Percentiles rank a stretch among this genome's conserved stretches.
phyloP scores from a whole-genome alignment of 2,888 invertebrate species.

The Merodon equestris region DNA sequence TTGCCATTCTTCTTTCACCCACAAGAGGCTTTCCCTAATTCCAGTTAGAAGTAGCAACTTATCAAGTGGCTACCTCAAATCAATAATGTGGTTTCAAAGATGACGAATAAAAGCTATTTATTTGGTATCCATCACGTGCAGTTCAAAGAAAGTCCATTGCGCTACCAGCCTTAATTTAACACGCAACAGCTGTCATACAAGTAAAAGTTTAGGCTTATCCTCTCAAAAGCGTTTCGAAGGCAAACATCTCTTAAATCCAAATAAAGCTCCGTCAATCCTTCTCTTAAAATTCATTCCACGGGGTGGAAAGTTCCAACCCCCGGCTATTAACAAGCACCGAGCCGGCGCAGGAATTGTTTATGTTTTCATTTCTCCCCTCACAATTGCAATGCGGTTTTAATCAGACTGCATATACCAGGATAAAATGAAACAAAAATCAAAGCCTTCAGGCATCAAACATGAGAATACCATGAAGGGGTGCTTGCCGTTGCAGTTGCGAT shows the following conservation, averaged over 20 bases:
- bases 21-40: no score
- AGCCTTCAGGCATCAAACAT: slow-evolving; percentile 11
- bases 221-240: not conserved
- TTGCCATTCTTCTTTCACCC: no score
- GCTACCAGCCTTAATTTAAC: slow-evolving; percentile 17
- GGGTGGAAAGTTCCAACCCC: no score
- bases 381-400: slow-evolving; percentile 3
- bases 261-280: not conserved
- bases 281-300: slow-evolving; percentile 12
- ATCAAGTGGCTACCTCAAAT: no score
- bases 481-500: slow-evolving; percentile 34
- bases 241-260: not conserved
- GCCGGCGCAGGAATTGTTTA: slow-evolving; percentile 43
- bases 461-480: slow-evolving; percentile 11
- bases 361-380: slow-evolving; percentile 16
- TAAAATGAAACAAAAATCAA: not conserved
- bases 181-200: slow-evolving; percentile 1
- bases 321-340: not conserved
- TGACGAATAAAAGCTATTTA: no score
- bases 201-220: not conserved
- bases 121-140: not conserved
- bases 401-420: not conserved
- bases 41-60: no score
- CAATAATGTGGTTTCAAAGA: no score
- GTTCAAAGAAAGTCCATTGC: slow-evolving; percentile 4